Evolutionary conservation across 2,888 invertebrate species (phyloP), one percentile per base, ranked within the genome.

Genomic region (Pasiphila rectangulata): DNA sequence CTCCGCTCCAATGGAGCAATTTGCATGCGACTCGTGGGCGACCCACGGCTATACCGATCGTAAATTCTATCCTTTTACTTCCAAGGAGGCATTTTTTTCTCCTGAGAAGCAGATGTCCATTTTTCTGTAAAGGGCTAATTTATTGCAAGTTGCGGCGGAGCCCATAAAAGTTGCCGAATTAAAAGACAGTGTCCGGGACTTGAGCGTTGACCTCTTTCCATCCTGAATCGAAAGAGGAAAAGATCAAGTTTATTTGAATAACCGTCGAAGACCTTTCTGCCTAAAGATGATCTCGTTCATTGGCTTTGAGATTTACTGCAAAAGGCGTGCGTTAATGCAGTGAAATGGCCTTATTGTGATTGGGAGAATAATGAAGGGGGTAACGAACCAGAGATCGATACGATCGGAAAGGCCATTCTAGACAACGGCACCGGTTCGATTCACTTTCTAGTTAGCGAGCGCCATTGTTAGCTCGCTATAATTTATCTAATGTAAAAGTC

Each of bases 11-110:
- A 86, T 86, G 75, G 79, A 75, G 75, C 75, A 75, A 87, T 87
- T 86, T 86, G 83, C 86, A 87, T 86, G 85, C 85, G 75, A 69
- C 75, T 79, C 82, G 83, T 83, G 78, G 80, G 79, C 79, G 80
- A 72, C 71, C 82, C 83, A 81, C 81, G 79, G 78, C 77, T 81
- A 83, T 79, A 75, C 73, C 77, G 81, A 72, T 80, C 86, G 85
- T 86, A 87, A 85, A 87, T 86, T 87, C 82, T 73, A 81, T 84
- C 84, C 81, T 84, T 83, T 83, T 82, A 79, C 82, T 82, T 81
- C 75, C 70, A 79, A 79, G 79, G 68, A 79, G 75, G 76, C 69
- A 62, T 78, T 82, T 84, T 81, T 51, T 81, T 56, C 54, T 79
- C 65, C 75, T 67, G 67, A 74, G 77, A 72, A 83, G 72, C 84